Base-by-base conservation (phyloP, 2,797 vertebrate genomes). In the Sebastes vulpes region DNA sequence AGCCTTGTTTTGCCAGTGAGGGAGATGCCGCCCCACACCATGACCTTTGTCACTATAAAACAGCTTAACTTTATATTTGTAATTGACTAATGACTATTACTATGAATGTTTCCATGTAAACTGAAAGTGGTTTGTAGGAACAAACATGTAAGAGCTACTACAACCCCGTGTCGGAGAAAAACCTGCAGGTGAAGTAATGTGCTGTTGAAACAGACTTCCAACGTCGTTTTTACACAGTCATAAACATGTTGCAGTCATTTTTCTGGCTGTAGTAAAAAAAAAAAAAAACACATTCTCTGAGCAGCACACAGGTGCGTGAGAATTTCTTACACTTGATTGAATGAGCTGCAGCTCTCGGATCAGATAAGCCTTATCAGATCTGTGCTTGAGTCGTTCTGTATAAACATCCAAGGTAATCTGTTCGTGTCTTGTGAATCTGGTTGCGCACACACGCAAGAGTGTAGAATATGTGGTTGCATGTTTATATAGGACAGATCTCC, bases 291-390 rank as follows among this genome's bases (percentile, higher is more conserved):
- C 65, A 42, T 50, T 68, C 31, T 64, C 1, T 29, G 1, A 0
- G 1, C 29, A 66, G 69, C 70, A 81, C 72, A 83, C 75, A 89
- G 93, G 93, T 95, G 93, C 83, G 90, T 93, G 88, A 94, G 88
- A 95, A 91, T 90, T 86, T 87, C 86, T 96, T 84, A 88, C 93
- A 75, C 93, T 95, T 95, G 92, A 95, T 94, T 94, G 93, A 92
- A 92, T 95, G 90, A 96, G 87, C 91, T 93, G 72, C 89, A 92
- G 46, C 94, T 90, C 93, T 90, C 87, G 9, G 90, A 95, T 94
- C 93, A 96, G 96, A 97, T 97, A 96, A 94, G 88, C 58, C 78
- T 84, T 91, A 93, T 95, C 95, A 87, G 92, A 96, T 94, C 89
- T 60, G 54, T 73, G 83, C 96, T 96, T 82, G 77, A 89, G 95